phyloP scores from a whole-genome alignment of 2,797 vertebrate genomes.

The Centropyge bicolor region DNA sequence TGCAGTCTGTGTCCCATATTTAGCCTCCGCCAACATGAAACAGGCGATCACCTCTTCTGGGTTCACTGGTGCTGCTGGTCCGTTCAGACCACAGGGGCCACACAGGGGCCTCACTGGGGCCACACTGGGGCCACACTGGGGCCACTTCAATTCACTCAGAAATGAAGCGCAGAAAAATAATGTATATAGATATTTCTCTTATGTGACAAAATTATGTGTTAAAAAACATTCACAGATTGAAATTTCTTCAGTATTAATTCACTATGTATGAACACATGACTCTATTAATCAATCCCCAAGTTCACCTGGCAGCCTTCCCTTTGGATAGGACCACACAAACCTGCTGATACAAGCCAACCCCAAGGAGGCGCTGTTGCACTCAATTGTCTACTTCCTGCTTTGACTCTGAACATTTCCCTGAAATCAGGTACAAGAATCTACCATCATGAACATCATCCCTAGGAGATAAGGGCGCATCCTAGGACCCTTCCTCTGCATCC shows the following conservation, averaged over 20 bases:
- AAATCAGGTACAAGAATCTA: too few species aligned
- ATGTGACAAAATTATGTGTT: too few species aligned
- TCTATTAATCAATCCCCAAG: too few species aligned
- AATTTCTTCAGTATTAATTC: too few species aligned
- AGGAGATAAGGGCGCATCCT: background rate
- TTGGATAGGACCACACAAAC: background rate
- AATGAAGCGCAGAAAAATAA: background rate
- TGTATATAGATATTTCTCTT: too few species aligned
- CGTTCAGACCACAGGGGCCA: conserved; percentile 5
- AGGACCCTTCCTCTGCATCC: background rate
- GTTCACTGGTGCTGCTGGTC: background rate
- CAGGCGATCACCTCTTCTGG: conserved; percentile 26
- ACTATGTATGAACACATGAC: too few species aligned
- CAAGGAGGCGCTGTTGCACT: conserved; percentile 3
- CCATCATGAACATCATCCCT: background rate
- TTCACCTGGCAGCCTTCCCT: background rate
- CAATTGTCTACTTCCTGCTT: background rate
- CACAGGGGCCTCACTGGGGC: background rate
- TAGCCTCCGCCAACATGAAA: conserved; percentile 49
- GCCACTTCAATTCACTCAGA: background rate
- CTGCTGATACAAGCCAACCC: background rate
- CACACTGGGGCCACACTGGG: background rate
- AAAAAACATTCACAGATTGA: too few species aligned
- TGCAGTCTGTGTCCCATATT: conserved; percentile 52
- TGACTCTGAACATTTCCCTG: background rate